phyloP scores from a whole-genome alignment of 2,888 invertebrate species.

The Rhagonycha lutea region DNA sequence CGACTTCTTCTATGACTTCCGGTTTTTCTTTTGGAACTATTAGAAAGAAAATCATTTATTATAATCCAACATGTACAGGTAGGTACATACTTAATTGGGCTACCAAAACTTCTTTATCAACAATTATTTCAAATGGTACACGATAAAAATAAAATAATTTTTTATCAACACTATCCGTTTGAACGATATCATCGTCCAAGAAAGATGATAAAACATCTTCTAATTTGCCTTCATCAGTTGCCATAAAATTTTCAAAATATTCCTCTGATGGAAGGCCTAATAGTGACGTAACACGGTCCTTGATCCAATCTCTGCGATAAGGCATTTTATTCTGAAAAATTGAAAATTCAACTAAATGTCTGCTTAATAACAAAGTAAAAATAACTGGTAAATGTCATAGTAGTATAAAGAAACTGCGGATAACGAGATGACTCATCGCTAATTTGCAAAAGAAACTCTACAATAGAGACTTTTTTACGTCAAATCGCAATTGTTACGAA shows the following conservation, averaged over 20 bases:
- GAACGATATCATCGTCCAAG: slow-evolving; percentile 59
- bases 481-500: no score
- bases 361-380: no score
- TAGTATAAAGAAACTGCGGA: no score
- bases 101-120: slow-evolving; percentile 75
- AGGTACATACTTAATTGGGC: slow-evolving; percentile 64
- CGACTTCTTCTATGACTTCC: slow-evolving; percentile 21
- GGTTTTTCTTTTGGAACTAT: slow-evolving; percentile 38
- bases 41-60: slow-evolving; percentile 14
- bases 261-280: slow-evolving; percentile 63
- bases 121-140: slow-evolving; percentile 71
- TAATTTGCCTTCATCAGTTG: slow-evolving; percentile 57
- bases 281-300: slow-evolving; percentile 63
- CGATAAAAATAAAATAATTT: slow-evolving; percentile 70
- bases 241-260: slow-evolving; percentile 64
- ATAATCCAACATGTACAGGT: neutral
- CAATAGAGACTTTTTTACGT: no score
- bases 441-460: no score
- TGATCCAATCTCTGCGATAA: slow-evolving; percentile 71
- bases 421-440: no score
- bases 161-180: slow-evolving; percentile 58
- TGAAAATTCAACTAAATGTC: neutral
- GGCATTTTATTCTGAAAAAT: neutral
- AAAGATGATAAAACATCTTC: slow-evolving; percentile 60
- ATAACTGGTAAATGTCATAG: no score